Evolutionary conservation across 1,140 invertebrate genomes (phyloP).

Genomic region (Oscheius sp.): DNA sequence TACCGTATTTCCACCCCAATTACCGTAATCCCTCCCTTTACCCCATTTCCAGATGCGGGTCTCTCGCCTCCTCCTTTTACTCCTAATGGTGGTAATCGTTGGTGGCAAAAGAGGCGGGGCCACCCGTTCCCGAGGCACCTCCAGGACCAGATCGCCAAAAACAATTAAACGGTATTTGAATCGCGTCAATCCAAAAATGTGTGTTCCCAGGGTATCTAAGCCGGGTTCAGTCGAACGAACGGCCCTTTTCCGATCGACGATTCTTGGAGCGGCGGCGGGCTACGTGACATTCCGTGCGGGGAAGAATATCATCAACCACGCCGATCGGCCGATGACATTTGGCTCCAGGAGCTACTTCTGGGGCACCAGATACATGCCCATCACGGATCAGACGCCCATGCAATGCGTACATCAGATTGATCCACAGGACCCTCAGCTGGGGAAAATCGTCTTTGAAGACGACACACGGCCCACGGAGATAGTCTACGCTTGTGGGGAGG

Average conservation of each 20-base stretch:
- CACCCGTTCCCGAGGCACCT: not conserved
- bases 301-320: not conserved
- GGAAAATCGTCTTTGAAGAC: conserved; percentile 16
- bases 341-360: conserved; percentile 2
- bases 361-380: conserved; percentile 5
- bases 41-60: not conserved
- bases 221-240: conserved; percentile 12
- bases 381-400: not conserved
- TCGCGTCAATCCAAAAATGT: not conserved
- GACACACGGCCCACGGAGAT: conserved; percentile 15
- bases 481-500: not conserved
- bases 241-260: conserved; percentile 5
- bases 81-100: not conserved
- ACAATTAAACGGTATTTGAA: not conserved
- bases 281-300: conserved; percentile 6
- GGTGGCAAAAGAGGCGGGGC: not conserved
- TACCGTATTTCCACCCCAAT: too few relatives aligned
- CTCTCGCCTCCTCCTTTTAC: not conserved
- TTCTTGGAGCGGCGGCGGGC: not conserved
- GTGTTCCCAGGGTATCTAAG: not conserved
- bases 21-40: not conserved
- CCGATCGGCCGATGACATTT: not conserved
- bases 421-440: conserved; percentile 15
- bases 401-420: conserved; percentile 20
- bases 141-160: not conserved